A percentile compares a stretch with the other conserved stretches of the same genome.
These are phyloP conservation scores for Podarcis lilfordi DNA, from an alignment of 2,797 vertebrate genomes.

Conservation along the genomic window DNA sequence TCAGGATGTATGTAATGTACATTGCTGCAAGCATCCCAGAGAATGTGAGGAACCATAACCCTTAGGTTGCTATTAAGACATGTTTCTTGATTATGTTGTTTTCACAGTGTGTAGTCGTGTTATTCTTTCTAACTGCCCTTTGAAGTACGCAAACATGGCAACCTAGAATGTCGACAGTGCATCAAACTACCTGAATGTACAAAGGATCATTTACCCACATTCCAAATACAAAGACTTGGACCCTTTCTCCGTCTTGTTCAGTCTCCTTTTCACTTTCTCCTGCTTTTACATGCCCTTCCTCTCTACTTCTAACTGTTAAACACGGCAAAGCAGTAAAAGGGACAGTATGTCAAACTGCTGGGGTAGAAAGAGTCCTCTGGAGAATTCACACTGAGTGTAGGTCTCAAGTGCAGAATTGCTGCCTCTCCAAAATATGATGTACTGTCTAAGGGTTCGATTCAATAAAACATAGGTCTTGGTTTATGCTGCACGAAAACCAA, in stretches of 20 bases:
- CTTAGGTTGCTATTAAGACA: not conserved
- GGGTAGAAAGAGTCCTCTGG: not conserved
- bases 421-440: conserved; percentile 1
- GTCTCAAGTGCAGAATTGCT: conserved; percentile 12
- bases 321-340: not conserved
- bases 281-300: not conserved
- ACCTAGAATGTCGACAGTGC: not conserved
- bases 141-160: not conserved
- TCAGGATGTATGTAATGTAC: not conserved
- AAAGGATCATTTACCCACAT: not conserved
- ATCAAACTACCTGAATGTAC: not conserved
- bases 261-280: not conserved
- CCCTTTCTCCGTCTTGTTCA: not conserved
- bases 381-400: conserved; percentile 10
- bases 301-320: conserved; percentile 6
- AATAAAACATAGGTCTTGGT: conserved; percentile 10
- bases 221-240: not conserved
- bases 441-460: conserved; percentile 2
- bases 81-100: not conserved
- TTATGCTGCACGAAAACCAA: conserved; percentile 9
- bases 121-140: not conserved
- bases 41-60: not conserved
- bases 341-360: not conserved
- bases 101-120: not conserved
- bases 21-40: not conserved